Evolutionary conservation across 2,888 invertebrate species (phyloP).

Genomic region (Acanthoscelides obtectus): DNA sequence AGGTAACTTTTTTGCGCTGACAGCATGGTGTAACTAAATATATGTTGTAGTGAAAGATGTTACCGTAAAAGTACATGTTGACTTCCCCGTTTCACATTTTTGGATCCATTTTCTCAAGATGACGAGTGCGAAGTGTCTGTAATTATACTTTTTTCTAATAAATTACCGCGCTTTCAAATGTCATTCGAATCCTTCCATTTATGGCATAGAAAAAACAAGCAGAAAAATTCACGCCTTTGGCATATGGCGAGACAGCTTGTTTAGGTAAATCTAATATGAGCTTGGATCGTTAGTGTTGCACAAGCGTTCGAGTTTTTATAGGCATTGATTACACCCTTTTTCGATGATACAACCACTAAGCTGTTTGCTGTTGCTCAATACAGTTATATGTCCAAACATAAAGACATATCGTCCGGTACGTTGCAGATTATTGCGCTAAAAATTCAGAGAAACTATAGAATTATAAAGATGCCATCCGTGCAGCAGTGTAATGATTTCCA

Average conservation of each 20-base stretch:
- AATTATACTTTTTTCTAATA: background rate
- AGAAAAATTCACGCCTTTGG: background rate
- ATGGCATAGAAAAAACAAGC: background rate
- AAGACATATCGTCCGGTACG: constrained; percentile 9
- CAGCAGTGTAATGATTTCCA: constrained; percentile 16
- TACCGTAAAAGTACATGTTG: background rate
- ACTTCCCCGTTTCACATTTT: background rate
- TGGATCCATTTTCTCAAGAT: background rate
- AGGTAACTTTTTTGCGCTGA: background rate
- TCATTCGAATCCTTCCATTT: background rate
- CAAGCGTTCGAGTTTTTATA: constrained; percentile 1
- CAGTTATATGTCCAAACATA: constrained; percentile 9
- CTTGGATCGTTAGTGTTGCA: background rate
- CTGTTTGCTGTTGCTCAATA: constrained; percentile 13
- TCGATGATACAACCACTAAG: background rate
- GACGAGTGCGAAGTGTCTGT: background rate
- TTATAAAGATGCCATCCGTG: constrained; percentile 21
- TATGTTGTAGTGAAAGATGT: background rate
- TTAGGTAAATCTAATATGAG: constrained; percentile 7
- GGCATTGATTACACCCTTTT: constrained; percentile 10
- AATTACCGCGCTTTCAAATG: background rate
- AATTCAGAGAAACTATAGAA: constrained; percentile 27
- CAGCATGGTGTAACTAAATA: background rate
- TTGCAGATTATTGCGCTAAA: constrained; percentile 19
- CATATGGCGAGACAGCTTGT: background rate